Percentiles rank a stretch among this genome's conserved stretches.
Conservation (phyloP, 2,797 vertebrate species). For the Scleropages formosus region DNA sequence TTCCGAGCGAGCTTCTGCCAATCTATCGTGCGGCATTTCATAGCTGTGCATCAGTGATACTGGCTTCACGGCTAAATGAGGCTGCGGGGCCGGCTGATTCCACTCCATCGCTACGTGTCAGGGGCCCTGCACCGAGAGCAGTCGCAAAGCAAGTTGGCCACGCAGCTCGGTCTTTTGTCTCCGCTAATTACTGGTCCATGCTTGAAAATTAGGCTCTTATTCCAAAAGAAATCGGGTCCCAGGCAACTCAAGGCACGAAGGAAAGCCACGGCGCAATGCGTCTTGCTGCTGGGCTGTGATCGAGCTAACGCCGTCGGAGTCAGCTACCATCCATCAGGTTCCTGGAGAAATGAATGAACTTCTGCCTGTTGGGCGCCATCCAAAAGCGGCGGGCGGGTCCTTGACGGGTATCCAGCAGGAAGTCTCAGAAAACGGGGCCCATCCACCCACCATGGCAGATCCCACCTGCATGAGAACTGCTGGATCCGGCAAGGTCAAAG, state of each 20-base stretch:
- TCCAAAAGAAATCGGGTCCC: constrained; percentile 46
- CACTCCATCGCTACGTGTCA: constrained; percentile 29
- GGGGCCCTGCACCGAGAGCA: constrained; percentile 27
- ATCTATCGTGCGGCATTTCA: constrained; percentile 29
- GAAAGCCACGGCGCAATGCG: constrained; percentile 36
- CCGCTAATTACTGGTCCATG: constrained; percentile 43
- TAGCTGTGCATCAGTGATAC: constrained; percentile 10
- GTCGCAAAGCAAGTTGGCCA: constrained; percentile 29
- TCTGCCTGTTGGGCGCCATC: constrained; percentile 36
- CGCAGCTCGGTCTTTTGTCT: constrained; percentile 41
- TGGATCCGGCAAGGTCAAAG: constrained; percentile 29
- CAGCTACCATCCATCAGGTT: constrained; percentile 50
- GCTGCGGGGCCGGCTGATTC: constrained; percentile 27
- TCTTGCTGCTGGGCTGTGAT: constrained; percentile 40
- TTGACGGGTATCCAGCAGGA: constrained; percentile 13
- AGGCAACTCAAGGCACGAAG: constrained; percentile 34
- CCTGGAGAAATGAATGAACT: constrained; percentile 40
- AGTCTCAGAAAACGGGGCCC: constrained; percentile 17
- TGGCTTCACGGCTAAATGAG: constrained; percentile 30
- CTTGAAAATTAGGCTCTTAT: constrained; percentile 44
- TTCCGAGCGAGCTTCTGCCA: constrained; percentile 33
- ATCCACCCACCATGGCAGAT: not conserved
- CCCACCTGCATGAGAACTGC: not conserved
- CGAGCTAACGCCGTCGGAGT: constrained; percentile 44
- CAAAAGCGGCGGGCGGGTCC: constrained; percentile 30